Conservation (phyloP, 2,888 invertebrate genomes). For the Pterostichus niger region DNA sequence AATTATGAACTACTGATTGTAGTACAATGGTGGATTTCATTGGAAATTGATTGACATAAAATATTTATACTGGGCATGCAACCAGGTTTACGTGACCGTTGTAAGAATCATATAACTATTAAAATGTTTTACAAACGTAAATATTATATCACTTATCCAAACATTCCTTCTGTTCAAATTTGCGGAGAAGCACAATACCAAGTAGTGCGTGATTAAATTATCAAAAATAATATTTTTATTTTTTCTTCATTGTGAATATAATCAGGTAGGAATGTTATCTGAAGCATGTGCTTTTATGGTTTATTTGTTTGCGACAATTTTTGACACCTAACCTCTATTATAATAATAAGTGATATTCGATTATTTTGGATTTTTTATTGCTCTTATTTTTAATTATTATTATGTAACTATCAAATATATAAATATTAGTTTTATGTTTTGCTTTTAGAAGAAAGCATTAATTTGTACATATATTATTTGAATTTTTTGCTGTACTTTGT, state of each 20-base stretch:
- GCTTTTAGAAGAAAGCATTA: too few species aligned
- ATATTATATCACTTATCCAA: slow-evolving; percentile 3
- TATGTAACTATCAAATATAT: slow-evolving; percentile 18
- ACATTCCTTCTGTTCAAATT: slow-evolving; percentile 9
- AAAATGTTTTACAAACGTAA: slow-evolving; percentile 33
- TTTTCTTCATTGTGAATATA: slow-evolving; percentile 5
- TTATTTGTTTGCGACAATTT: slow-evolving; percentile 9
- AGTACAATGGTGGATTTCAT: neutral
- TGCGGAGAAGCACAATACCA: neutral
- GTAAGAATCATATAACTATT: neutral
- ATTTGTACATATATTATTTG: too few species aligned
- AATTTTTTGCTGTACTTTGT: neutral
- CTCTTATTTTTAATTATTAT: neutral
- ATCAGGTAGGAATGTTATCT: slow-evolving; percentile 51
- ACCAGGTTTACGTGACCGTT: slow-evolving; percentile 10
- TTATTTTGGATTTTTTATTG: neutral
- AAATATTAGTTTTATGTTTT: neutral
- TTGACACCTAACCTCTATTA: slow-evolving; percentile 50
- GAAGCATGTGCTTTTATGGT: neutral
- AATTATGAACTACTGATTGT: too few species aligned
- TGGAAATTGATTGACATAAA: slow-evolving; percentile 14
- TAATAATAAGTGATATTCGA: slow-evolving; percentile 19
- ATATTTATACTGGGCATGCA: slow-evolving; percentile 2
- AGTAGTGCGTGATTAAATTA: slow-evolving; percentile 17
- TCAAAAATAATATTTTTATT: slow-evolving; percentile 9